Conservation (phyloP, 64 coral and sea anemone species). For the Dendrophyllia cribrosa region DNA sequence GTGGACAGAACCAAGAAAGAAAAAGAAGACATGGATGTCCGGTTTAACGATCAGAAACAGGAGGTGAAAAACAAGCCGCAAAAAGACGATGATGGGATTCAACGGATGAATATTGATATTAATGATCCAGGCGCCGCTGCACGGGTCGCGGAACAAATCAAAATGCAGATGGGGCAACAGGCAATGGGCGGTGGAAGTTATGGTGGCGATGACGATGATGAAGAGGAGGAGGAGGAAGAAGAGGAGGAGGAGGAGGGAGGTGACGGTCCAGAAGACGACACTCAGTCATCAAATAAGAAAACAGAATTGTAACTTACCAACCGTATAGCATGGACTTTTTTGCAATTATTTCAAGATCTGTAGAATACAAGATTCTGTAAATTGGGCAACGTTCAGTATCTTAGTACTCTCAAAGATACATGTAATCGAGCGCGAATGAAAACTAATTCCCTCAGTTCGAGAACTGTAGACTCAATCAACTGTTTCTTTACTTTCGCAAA, state of each 20-base stretch:
- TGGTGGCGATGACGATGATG: conserved; percentile 44
- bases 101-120: conserved; percentile 90
- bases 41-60: conserved; percentile 85
- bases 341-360: not conserved
- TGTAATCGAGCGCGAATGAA: too few relatives aligned
- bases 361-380: too few relatives aligned
- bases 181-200: not conserved
- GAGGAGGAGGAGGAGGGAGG: not conserved
- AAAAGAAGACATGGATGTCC: conserved; percentile 89
- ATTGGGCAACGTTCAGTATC: too few relatives aligned
- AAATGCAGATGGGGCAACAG: conserved; percentile 66
- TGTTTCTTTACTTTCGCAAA: too few relatives aligned
- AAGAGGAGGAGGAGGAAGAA: conserved; percentile 42
- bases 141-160: conserved; percentile 91
- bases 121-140: conserved; percentile 87
- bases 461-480: too few relatives aligned
- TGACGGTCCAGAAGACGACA: conserved; percentile 1
- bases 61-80: not conserved
- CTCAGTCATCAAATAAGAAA: conserved; percentile 24
- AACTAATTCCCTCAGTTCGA: too few relatives aligned
- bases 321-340: not conserved
- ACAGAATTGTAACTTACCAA: not conserved
- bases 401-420: too few relatives aligned
- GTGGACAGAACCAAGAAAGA: conserved; percentile 90
- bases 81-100: conserved; percentile 49